Conservation (phyloP, 1,140 invertebrate species). For the Brachionus rubens region DNA sequence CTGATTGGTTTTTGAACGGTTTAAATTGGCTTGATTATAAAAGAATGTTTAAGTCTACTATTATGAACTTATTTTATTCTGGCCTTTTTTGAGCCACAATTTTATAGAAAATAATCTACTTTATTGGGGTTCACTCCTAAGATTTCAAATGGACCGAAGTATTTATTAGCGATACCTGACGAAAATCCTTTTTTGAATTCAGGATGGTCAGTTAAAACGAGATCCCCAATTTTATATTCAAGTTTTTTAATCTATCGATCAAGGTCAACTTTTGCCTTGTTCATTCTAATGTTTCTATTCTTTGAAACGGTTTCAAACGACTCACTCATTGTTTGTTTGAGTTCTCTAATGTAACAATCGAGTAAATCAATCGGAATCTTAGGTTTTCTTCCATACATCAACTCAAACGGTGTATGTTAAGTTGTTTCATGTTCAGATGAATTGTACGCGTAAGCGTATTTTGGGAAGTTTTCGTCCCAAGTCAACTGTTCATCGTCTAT, state of each 20-base stretch:
- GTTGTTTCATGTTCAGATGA: too few relatives aligned
- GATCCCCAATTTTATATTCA: background rate
- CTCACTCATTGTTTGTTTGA: background rate
- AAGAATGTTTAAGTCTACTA: too few relatives aligned
- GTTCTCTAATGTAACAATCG: background rate
- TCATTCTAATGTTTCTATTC: background rate
- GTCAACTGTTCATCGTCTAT: background rate
- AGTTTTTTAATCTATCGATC: background rate
- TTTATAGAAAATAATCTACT: background rate
- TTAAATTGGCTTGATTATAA: too few relatives aligned
- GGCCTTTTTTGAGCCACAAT: too few relatives aligned
- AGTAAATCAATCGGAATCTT: background rate
- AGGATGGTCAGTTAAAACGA: background rate
- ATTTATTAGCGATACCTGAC: background rate
- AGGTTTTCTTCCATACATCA: background rate
- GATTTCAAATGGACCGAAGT: background rate
- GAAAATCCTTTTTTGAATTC: constrained; percentile 2
- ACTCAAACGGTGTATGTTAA: background rate
- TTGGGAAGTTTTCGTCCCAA: background rate
- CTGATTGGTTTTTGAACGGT: too few relatives aligned
- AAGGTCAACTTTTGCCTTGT: constrained; percentile 5
- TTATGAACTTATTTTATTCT: too few relatives aligned
- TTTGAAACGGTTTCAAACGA: background rate
- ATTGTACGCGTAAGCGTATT: too few relatives aligned
- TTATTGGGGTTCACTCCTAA: background rate